Percentiles rank a stretch among this genome's conserved stretches.
phyloP scores from a whole-genome alignment of 2,888 invertebrate genomes.

The Tridacna gigas region DNA sequence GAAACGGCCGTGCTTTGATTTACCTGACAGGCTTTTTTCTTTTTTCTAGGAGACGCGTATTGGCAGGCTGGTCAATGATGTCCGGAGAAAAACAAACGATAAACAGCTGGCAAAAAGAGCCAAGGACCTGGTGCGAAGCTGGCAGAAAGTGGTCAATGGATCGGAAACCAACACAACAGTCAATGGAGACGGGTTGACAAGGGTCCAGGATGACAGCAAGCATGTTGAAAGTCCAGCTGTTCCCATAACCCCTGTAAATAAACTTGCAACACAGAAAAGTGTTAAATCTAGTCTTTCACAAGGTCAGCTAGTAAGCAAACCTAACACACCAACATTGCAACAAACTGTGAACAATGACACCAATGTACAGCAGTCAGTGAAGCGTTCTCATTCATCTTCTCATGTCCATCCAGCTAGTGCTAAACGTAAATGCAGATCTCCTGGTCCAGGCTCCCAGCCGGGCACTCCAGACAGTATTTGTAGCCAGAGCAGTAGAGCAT shows the following conservation, averaged over 20 bases:
- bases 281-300: conserved; percentile 74
- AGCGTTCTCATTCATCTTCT: conserved; percentile 60
- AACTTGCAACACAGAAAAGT: conserved; percentile 63
- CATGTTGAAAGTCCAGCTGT: conserved; percentile 36
- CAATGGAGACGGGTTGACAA: conserved; percentile 77
- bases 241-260: conserved; percentile 42
- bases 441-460: conserved; percentile 53
- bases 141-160: conserved; percentile 92
- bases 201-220: conserved; percentile 52
- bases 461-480: conserved; percentile 62
- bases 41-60: conserved; percentile 94
- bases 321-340: conserved; percentile 59
- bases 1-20: too few species aligned
- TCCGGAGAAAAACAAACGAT: conserved; percentile 93
- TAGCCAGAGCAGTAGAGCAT: conserved; percentile 53
- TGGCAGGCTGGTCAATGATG: conserved; percentile 96
- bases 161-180: conserved; percentile 61
- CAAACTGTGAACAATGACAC: conserved; percentile 49
- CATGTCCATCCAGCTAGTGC: conserved; percentile 48
- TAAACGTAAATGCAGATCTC: conserved; percentile 63
- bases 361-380: conserved; percentile 43
- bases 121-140: conserved; percentile 95
- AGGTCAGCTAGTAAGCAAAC: conserved; percentile 62
- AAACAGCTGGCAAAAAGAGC: conserved; percentile 94
- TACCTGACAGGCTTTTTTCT: not conserved